phyloP scores from a whole-genome alignment of 2,888 invertebrate genomes.

The Hirtodrosophila confusa region DNA sequence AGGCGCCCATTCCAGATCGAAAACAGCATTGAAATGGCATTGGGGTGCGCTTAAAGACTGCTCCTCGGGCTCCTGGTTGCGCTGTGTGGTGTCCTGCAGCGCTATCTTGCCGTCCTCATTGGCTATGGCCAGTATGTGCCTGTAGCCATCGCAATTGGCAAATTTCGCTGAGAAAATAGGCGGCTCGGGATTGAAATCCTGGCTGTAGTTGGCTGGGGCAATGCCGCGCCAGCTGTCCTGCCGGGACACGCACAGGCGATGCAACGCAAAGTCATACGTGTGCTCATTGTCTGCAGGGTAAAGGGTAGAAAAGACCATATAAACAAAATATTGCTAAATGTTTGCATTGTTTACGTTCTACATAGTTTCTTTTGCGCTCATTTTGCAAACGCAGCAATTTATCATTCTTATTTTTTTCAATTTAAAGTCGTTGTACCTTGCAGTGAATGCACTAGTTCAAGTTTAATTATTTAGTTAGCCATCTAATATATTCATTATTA shows the following conservation, averaged over 20 bases:
- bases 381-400: slow-evolving; percentile 62
- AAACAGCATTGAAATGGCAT: slow-evolving; percentile 94
- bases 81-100: slow-evolving; percentile 85
- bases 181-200: slow-evolving; percentile 87
- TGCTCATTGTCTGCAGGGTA: slow-evolving; percentile 85
- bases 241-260: slow-evolving; percentile 87
- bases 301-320: slow-evolving; percentile 62
- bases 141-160: slow-evolving; percentile 87
- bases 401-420: not conserved
- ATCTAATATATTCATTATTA: slow-evolving; percentile 10
- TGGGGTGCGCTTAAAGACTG: slow-evolving; percentile 85
- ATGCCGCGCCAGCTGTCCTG: slow-evolving; percentile 89
- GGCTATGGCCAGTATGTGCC: slow-evolving; percentile 91
- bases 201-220: slow-evolving; percentile 84
- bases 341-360: slow-evolving; percentile 46
- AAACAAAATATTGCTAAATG: slow-evolving; percentile 34
- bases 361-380: slow-evolving; percentile 30
- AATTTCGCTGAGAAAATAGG: slow-evolving; percentile 93
- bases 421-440: slow-evolving; percentile 7
- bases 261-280: slow-evolving; percentile 88
- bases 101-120: slow-evolving; percentile 92
- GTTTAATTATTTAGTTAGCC: not conserved
- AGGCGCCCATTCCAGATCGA: slow-evolving; percentile 94
- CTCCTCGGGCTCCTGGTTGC: slow-evolving; percentile 82
- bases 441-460: slow-evolving; percentile 6